Evolutionary conservation across 1,140 invertebrate genomes (phyloP).

Genomic region (Acromyrmex heyeri): DNA sequence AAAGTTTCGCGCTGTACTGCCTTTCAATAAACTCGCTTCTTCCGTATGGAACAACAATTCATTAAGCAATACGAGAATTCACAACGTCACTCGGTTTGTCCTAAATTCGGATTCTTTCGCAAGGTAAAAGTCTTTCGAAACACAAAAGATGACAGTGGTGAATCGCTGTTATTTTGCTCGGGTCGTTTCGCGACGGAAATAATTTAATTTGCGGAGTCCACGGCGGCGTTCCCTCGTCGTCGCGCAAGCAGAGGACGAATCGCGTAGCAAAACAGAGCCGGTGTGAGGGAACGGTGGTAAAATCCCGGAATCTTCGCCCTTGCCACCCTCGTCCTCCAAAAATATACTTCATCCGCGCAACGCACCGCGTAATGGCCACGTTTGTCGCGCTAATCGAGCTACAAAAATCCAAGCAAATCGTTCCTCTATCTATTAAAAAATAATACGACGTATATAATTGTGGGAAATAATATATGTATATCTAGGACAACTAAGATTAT

Average conservation of each 20-base stretch:
- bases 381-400: neutral
- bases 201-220: neutral
- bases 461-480: neutral
- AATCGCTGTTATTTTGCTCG: neutral
- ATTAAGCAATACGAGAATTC: neutral
- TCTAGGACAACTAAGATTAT: no score
- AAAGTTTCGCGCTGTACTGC: conserved; percentile 4
- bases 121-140: neutral
- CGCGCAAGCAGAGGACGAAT: neutral
- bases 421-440: neutral
- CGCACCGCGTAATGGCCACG: neutral
- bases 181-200: neutral
- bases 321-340: conserved; percentile 25
- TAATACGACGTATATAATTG: neutral
- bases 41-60: neutral
- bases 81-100: neutral
- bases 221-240: neutral
- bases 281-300: neutral
- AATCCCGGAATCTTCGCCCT: neutral
- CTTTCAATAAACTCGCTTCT: conserved; percentile 15
- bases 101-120: neutral
- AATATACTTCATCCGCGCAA: neutral
- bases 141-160: neutral
- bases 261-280: conserved; percentile 30
- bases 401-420: neutral